Evolutionary conservation across 2,113 vertebrate species (phyloP).

Genomic region (Xyliphius kryptos): DNA sequence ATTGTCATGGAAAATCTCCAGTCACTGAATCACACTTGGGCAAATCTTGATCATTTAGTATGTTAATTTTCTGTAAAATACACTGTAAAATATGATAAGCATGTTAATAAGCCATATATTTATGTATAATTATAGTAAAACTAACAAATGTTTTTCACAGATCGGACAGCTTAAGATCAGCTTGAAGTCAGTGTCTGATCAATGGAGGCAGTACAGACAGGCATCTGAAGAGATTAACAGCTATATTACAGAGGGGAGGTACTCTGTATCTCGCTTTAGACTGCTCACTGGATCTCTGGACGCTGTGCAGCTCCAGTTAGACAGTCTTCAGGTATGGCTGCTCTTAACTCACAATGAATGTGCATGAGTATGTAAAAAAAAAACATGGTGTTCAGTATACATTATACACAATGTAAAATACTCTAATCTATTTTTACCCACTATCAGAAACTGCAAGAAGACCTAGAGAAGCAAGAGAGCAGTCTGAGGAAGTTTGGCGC

Average conservation of each 20-base stretch:
- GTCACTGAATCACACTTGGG: slow-evolving; percentile 83
- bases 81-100: no score
- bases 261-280: slow-evolving; percentile 85
- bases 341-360: no score
- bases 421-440: not conserved
- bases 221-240: slow-evolving; percentile 81
- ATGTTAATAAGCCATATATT: no score
- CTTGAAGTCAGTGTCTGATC: slow-evolving; percentile 78
- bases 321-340: slow-evolving; percentile 77
- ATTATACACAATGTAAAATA: no score
- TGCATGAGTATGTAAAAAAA: no score
- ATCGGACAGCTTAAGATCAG: slow-evolving; percentile 79
- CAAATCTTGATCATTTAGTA: slow-evolving; percentile 83
- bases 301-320: slow-evolving; percentile 85
- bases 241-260: slow-evolving; percentile 82
- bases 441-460: slow-evolving; percentile 76
- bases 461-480: slow-evolving; percentile 83
- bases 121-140: no score
- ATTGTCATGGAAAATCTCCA: slow-evolving; percentile 72
- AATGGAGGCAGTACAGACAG: slow-evolving; percentile 81
- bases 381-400: no score
- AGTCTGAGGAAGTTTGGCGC: slow-evolving; percentile 80
- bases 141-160: slow-evolving; percentile 56
- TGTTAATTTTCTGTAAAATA: no score
- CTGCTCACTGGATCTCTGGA: slow-evolving; percentile 90